Evolutionary conservation across 2,797 vertebrate species (phyloP).

Genomic region (Tiaroga cobitis): DNA sequence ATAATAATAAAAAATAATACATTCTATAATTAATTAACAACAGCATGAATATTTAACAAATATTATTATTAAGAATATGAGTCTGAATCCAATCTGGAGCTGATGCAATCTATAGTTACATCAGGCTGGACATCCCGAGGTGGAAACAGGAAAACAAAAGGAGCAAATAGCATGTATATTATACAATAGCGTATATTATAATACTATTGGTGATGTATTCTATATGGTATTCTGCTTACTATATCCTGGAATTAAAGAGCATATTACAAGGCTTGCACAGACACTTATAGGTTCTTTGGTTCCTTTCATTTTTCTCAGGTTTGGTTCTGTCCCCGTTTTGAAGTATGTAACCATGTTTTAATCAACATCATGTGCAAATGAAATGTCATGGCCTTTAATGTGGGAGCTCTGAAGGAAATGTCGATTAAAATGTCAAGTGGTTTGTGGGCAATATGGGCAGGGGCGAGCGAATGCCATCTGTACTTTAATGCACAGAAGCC

Average conservation of each 20-base stretch:
- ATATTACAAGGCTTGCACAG: neutral
- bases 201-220: neutral
- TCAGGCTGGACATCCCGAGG: no score
- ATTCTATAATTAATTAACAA: neutral
- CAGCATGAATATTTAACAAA: neutral
- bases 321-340: slow-evolving; percentile 65
- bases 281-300: neutral
- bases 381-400: slow-evolving; percentile 87
- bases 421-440: slow-evolving; percentile 87
- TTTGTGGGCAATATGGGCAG: slow-evolving; percentile 78
- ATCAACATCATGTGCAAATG: slow-evolving; percentile 85
- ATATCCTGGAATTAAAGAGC: neutral
- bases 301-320: slow-evolving; percentile 35
- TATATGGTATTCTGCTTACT: neutral
- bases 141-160: neutral
- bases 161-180: neutral
- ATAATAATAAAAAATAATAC: neutral
- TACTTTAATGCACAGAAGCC: slow-evolving; percentile 68
- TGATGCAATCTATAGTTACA: no score
- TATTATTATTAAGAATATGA: neutral
- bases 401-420: slow-evolving; percentile 83
- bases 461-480: slow-evolving; percentile 78
- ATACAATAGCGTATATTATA: neutral
- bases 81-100: no score
- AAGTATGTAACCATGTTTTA: slow-evolving; percentile 81